Base-by-base conservation (phyloP, 2,888 invertebrate species). In the Plagodis pulveraria region DNA sequence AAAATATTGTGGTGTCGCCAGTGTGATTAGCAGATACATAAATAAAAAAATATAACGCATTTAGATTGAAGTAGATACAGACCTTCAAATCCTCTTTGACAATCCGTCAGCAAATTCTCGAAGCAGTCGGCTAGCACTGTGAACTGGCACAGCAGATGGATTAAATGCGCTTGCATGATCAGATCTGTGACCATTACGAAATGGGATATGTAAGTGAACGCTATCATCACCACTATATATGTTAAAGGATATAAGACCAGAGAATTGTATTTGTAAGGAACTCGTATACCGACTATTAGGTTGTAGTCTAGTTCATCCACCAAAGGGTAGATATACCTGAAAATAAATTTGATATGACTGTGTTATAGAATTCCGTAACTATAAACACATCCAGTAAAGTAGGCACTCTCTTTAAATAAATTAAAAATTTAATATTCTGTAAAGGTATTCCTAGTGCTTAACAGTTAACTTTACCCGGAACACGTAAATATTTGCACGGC, bases 291-390 rank as follows among this genome's bases (percentile, higher is more conserved):
- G 0, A 86, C 79, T 47, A 84, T 78, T 2, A 90, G 63, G 58
- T 91, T 90, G 71, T 88, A 89, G 0, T 89, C 87, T 5, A 88
- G 40, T 6, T 88, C 88, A 33, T 90, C 91, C 10, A 88, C 44
- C 43, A 89, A 54, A 2, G 89, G 89, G 41, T 76, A 87, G 10
- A 80, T 66, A 51, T 80, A 81, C 90, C 90, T 90, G 73, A 7
- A 81, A 83, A 52, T 6, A 38, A 53, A 33, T 10, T 10, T 10
- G 5, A 40, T 5, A 22, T 12, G 22, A 4, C 22, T 22, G 22
- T 22, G 22, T 22, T 22, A 22, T 22, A 1, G 4, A 22, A 22
- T 22, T 22, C 22, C 22, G 22, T n/a, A n/a, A n/a, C n/a, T n/a
- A n/a, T n/a, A n/a, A n/a, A n/a, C n/a, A n/a, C n/a, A n/a, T n/a